phyloP scores from a whole-genome alignment of 2,113 vertebrate species.

The Octodon degus region DNA sequence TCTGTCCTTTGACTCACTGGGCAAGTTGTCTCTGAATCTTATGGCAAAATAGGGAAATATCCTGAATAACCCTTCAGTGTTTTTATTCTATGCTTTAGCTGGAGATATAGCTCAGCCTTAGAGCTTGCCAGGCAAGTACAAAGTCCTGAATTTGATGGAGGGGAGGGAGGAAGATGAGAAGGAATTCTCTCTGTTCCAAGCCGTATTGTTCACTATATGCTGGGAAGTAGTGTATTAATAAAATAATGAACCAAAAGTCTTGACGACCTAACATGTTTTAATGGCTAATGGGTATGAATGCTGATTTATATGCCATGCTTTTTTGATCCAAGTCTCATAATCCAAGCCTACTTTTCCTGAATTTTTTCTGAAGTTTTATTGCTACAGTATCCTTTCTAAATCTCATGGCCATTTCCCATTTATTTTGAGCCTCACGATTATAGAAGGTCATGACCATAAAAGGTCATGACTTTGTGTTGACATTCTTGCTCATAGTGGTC shows the following conservation, averaged over 20 bases:
- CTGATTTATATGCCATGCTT: not conserved
- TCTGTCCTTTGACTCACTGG: not conserved
- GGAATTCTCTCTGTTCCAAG: too few species aligned
- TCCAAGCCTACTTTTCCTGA: not conserved
- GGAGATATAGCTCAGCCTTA: too few species aligned
- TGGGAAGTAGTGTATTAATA: not conserved
- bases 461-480: not conserved
- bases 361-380: not conserved
- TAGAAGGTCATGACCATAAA: slow-evolving; percentile 1
- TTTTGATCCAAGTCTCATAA: not conserved
- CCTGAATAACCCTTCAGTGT: not conserved
- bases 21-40: not conserved
- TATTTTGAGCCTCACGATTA: not conserved
- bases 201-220: not conserved
- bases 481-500: not conserved
- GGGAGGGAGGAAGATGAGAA: too few species aligned
- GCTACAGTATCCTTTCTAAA: not conserved
- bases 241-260: not conserved
- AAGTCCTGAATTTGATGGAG: too few species aligned
- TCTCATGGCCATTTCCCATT: not conserved
- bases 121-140: too few species aligned
- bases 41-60: not conserved
- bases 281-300: not conserved
- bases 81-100: not conserved
- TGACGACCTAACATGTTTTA: not conserved